A percentile compares a stretch with the other conserved stretches of the same genome.
Conservation (phyloP, 1,140 invertebrate genomes). For the Probaryconus sp. region DNA sequence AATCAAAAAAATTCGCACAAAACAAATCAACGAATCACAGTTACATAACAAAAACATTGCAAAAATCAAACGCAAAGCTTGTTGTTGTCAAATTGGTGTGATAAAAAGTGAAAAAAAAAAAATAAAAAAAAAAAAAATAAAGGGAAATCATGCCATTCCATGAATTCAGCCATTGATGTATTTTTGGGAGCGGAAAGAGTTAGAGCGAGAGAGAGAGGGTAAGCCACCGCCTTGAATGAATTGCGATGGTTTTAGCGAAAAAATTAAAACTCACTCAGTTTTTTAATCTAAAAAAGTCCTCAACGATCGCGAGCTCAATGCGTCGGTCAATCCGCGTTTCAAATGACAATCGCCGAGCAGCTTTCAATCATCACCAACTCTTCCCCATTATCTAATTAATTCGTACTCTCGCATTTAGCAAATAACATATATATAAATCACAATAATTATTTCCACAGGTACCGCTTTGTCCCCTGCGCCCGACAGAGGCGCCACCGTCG, state of each 20-base stretch:
- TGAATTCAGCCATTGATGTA: slow-evolving; percentile 66
- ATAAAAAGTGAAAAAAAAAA: slow-evolving; percentile 9
- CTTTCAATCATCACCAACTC: slow-evolving; percentile 61
- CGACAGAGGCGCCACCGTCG: slow-evolving; percentile 73
- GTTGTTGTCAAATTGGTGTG: too few relatives aligned
- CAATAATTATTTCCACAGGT: slow-evolving; percentile 74
- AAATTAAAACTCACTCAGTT: slow-evolving; percentile 55
- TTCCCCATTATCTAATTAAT: slow-evolving; percentile 69
- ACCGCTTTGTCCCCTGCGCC: slow-evolving; percentile 62
- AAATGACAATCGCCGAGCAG: slow-evolving; percentile 11
- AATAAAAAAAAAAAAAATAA: slow-evolving; percentile 15
- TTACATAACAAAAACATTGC: too few relatives aligned
- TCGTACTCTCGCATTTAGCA: slow-evolving; percentile 67
- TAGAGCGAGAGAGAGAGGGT: too few relatives aligned
- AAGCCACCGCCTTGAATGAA: slow-evolving; percentile 71
- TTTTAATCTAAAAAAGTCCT: slow-evolving; percentile 55
- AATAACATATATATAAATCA: slow-evolving; percentile 72
- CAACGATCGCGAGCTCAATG: slow-evolving; percentile 61
- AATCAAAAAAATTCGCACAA: too few relatives aligned
- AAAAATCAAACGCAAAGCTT: too few relatives aligned
- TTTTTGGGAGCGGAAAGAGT: slow-evolving; percentile 58
- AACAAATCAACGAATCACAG: too few relatives aligned
- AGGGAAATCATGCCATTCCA: slow-evolving; percentile 9
- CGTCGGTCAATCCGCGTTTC: too few relatives aligned
- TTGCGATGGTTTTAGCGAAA: slow-evolving; percentile 9